A percentile compares a stretch with the other conserved stretches of the same genome.
Conservation (phyloP, 1,140 invertebrate species). For the Pogonomyrmex californicus region DNA sequence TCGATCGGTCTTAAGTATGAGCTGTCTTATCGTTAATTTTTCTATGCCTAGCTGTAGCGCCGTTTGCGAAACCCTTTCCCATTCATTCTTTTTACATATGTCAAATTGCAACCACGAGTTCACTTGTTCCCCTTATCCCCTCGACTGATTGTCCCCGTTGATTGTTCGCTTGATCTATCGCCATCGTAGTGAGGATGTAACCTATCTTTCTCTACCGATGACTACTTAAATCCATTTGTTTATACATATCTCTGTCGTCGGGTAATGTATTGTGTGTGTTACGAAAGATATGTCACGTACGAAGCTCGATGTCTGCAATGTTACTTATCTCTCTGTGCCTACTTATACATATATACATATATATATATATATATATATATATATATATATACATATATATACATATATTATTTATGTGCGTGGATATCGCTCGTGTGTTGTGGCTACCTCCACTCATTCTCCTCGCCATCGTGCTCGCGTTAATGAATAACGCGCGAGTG, state of each 20-base stretch:
- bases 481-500: conserved; percentile 42
- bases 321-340: conserved; percentile 76
- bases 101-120: conserved; percentile 55
- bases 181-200: conserved; percentile 69
- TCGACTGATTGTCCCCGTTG: conserved; percentile 68
- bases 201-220: conserved; percentile 58
- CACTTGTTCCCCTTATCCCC: conserved; percentile 31
- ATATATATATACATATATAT: conserved; percentile 37
- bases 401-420: conserved; percentile 57
- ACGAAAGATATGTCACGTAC: conserved; percentile 75
- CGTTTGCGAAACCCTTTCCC: conserved; percentile 68
- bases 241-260: conserved; percentile 66
- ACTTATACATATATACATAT: conserved; percentile 60
- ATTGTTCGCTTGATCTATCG: conserved; percentile 73
- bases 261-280: conserved; percentile 74
- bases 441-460: conserved; percentile 44
- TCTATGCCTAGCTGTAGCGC: conserved; percentile 68
- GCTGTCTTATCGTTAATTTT: conserved; percentile 19
- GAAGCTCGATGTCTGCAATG: conserved; percentile 84
- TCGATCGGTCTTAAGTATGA: conserved; percentile 51
- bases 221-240: conserved; percentile 37
- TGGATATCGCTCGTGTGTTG: conserved; percentile 56
- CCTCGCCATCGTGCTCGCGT: conserved; percentile 22
- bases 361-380: conserved; percentile 43
- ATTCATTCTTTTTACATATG: conserved; percentile 29